phyloP scores from a whole-genome alignment of 2,888 invertebrate genomes.

The Torymus aiolomorphi region DNA sequence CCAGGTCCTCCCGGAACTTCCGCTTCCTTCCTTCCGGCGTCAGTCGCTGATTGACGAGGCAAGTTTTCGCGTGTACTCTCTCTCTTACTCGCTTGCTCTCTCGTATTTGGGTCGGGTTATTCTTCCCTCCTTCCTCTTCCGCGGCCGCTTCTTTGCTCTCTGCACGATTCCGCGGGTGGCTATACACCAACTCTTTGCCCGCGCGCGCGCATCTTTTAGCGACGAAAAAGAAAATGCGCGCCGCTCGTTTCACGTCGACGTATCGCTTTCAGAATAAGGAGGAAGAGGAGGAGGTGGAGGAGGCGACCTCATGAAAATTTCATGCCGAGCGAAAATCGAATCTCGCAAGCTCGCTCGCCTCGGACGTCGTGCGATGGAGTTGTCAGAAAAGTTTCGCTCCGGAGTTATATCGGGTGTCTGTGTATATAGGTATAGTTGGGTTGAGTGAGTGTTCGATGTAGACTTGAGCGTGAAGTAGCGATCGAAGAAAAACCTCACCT shows the following conservation, averaged over 20 bases:
- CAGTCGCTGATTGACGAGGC: conserved; percentile 73
- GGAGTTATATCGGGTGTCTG: neutral
- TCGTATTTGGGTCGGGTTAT: conserved; percentile 73
- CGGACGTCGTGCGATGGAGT: conserved; percentile 42
- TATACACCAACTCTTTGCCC: conserved; percentile 45
- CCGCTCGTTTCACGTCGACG: neutral
- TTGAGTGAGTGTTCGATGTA: no score
- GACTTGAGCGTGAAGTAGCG: no score
- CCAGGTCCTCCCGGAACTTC: conserved; percentile 68
- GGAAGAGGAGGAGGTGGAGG: conserved; percentile 56
- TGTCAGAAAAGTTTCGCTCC: conserved; percentile 49
- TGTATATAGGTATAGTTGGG: neutral
- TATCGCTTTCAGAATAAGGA: conserved; percentile 37
- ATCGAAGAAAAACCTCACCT: no score
- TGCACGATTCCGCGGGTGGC: conserved; percentile 40
- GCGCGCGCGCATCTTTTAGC: conserved; percentile 48
- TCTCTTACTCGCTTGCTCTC: conserved; percentile 58
- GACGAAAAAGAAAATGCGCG: conserved; percentile 23
- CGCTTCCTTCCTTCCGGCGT: conserved; percentile 72
- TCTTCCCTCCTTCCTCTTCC: conserved; percentile 48
- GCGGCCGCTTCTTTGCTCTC: conserved; percentile 43
- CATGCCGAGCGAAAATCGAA: conserved; percentile 64
- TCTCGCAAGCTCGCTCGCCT: conserved; percentile 34
- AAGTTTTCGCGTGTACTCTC: conserved; percentile 68
- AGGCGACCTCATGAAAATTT: conserved; percentile 70